Evolutionary conservation across 2,888 invertebrate species (phyloP), one percentile per base, ranked within the genome.

Genomic region (Ornithoptera alexandrae): DNA sequence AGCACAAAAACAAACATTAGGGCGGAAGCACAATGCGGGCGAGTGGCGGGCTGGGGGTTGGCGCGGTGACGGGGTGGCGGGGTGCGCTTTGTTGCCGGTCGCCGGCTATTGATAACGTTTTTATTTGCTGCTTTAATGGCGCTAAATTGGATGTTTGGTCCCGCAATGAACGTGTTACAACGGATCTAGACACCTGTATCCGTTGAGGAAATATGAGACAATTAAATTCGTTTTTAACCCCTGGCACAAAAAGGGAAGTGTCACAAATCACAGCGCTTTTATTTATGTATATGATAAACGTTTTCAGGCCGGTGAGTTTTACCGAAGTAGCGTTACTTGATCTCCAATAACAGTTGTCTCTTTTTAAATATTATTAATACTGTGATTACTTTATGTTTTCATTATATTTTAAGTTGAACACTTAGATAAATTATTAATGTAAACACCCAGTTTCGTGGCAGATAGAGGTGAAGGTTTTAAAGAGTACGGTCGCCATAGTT

Each of bases 1-100:
- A 63, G 67, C 70, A 58, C 68, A 65, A 71, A 71, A 71, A 72
- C 71, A 71, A 71, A 65, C 72, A 72, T 75, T 74, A 75, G 73
- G 75, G 67, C 36, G 67, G 56, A 62, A 61, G 69, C 63, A 59
- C 68, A 64, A 68, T 73, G 72, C 73, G 75, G 73, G 75, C 68
- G 67, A 7, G 63, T 39, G 10, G 58, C 39, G 50, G 53, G 24
- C 66, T 59, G 50, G 61, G 39, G 56, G 39, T 53, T 59, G n/a
- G n/a, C 65, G 24, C n/a, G n/a, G n/a, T n/a, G n/a, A n/a, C n/a
- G 24, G 24, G 24, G 24, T 24, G 24, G 3, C 30, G 30, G 30
- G 30, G 30, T 30, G 30, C 30, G 30, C 30, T 30, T 30, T 30
- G 30, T 30, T 30, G 30, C 30, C 30, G 30, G 30, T 30, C 7